Evolutionary conservation across 1,140 invertebrate genomes (phyloP).

Genomic region (Dryas iulia): DNA sequence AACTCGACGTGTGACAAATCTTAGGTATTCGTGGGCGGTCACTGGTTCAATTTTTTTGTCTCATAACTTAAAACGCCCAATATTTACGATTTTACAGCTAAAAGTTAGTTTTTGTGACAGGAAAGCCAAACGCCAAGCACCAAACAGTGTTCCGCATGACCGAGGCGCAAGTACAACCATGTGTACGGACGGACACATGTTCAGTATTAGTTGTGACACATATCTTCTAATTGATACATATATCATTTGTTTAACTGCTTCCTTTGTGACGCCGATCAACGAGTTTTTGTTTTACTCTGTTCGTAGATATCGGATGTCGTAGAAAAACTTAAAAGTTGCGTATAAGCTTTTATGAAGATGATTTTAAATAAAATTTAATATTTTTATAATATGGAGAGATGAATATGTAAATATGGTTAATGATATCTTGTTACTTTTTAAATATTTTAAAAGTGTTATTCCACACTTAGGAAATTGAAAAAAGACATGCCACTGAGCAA

Average conservation of each 20-base stretch:
- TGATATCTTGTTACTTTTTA: no score
- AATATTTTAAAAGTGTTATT: no score
- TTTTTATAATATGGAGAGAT: no score
- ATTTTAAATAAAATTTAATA: no score
- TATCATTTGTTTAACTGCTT: conserved; percentile 32
- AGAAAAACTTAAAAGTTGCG: neutral
- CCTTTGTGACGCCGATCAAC: conserved; percentile 32
- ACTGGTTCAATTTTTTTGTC: neutral
- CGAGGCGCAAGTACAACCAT: conserved; percentile 51
- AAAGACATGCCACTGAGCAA: no score
- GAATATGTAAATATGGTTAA: no score
- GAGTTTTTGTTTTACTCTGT: neutral
- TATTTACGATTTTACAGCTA: conserved; percentile 3
- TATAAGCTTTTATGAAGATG: no score
- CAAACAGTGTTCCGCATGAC: conserved; percentile 47
- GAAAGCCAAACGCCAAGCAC: conserved; percentile 33
- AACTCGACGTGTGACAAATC: neutral
- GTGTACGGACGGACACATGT: conserved; percentile 43
- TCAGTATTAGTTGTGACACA: conserved; percentile 50
- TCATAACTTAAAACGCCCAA: neutral
- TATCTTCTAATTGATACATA: conserved; percentile 41
- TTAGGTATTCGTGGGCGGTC: conserved; percentile 5
- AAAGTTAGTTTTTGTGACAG: conserved; percentile 24
- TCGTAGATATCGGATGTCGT: neutral
- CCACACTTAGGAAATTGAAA: no score